phyloP scores from a whole-genome alignment of 2,888 invertebrate genomes.

The Calliphora vomitoria region DNA sequence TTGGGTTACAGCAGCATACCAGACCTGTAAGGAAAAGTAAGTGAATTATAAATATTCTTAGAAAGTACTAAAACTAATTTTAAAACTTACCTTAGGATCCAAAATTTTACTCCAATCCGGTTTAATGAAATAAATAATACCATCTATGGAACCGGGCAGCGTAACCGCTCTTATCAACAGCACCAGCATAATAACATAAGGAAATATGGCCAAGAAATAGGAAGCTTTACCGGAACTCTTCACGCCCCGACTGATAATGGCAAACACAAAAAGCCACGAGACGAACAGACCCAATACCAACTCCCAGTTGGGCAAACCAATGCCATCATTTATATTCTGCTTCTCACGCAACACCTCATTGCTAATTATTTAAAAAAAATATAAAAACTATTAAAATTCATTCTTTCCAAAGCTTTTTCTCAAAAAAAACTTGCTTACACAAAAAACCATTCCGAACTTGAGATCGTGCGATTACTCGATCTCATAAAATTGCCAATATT shows the following conservation, averaged over 20 bases:
- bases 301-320: conserved; percentile 86
- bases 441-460: conserved; percentile 86
- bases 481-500: conserved; percentile 27
- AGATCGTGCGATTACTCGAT: conserved; percentile 80
- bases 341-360: conserved; percentile 86
- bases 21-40: conserved; percentile 84
- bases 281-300: conserved; percentile 85
- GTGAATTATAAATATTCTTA: neutral
- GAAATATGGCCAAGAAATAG: conserved; percentile 91
- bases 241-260: conserved; percentile 86
- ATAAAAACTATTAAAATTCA: conserved; percentile 14
- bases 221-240: conserved; percentile 89
- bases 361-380: conserved; percentile 78
- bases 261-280: conserved; percentile 86
- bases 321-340: conserved; percentile 85
- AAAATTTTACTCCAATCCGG: conserved; percentile 88
- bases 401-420: neutral
- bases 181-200: conserved; percentile 88
- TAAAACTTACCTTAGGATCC: conserved; percentile 85
- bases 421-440: conserved; percentile 84
- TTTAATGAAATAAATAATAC: conserved; percentile 88
- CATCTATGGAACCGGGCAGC: conserved; percentile 87
- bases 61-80: neutral
- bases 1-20: conserved; percentile 88
- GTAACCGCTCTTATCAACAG: conserved; percentile 88